Base-by-base conservation (phyloP, 2,797 vertebrate species). In the Tympanoctomys barrerae region DNA sequence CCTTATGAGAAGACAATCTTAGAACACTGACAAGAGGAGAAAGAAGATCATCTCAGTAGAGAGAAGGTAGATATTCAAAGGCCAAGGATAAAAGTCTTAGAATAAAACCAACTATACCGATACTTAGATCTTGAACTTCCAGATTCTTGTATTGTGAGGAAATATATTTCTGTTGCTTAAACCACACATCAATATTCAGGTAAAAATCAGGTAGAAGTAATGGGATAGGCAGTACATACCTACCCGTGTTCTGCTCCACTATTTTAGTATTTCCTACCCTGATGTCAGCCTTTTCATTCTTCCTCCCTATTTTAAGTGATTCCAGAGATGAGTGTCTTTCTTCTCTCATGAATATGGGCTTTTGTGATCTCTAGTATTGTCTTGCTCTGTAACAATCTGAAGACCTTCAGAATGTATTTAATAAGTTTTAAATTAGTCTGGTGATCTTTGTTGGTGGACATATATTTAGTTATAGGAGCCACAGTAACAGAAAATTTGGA, bases 391-490 rank as follows among this genome's bases (percentile, higher is more conserved):
- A 91, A 75, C n/a, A 93, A 46, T 77, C 62, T 39, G 82, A 89
- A 95, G 49, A 31, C 14, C 26, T 66, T 16, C 88, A 61, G 46
- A 78, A 59, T 31, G 7, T 31, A 39, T 68, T 77, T 92, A 28
- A 21, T 42, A 87, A 22, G 24, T 91, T 94, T 95, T 93, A 78
- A 84, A 6, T 87, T 79, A 86, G 33, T 46, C 36, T 90, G 52
- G 13, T 18, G 18, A 90, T 42, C 2, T 86, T 68, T 22, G 66
- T 96, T 90, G 78, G 10, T 84, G 84, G 59, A 49, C 13, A 77
- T 91, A 11, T 83, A 90, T 84, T 92, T 91, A 36, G 80, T 87
- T 16, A 54, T 75, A 88, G 24, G 22, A 90, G 75, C n/a, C 46
- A 68, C 75, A 66, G 33, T 66, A 95, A 86, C 68, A 75, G 13